Evolutionary conservation across 1,140 invertebrate species (phyloP).

Genomic region (Drosophila mojavensis): DNA sequence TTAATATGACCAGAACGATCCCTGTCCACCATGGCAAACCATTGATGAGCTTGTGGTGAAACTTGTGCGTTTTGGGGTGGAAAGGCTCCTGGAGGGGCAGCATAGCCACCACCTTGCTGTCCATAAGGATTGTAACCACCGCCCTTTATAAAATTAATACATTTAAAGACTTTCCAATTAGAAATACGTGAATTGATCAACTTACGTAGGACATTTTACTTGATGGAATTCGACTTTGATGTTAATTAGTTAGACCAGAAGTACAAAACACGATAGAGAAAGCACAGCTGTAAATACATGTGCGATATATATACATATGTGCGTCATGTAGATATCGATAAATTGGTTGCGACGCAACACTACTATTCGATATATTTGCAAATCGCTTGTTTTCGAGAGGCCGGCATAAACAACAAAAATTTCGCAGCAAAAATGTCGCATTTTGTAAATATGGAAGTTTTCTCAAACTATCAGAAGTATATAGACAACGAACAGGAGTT

Average conservation of each 20-base stretch:
- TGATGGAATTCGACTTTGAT: slow-evolving; percentile 20
- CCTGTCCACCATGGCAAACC: slow-evolving; percentile 92
- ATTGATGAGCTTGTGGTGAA: slow-evolving; percentile 89
- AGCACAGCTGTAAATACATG: slow-evolving; percentile 29
- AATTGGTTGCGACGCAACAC: not conserved
- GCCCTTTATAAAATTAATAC: slow-evolving; percentile 27
- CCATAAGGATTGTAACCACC: slow-evolving; percentile 77
- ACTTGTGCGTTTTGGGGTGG: slow-evolving; percentile 80
- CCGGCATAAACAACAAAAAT: slow-evolving; percentile 59
- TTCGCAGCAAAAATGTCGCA: slow-evolving; percentile 60
- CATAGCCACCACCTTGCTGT: slow-evolving; percentile 59
- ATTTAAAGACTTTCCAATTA: not conserved
- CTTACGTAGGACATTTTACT: slow-evolving; percentile 70
- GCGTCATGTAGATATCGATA: slow-evolving; percentile 17
- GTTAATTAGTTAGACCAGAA: slow-evolving; percentile 26
- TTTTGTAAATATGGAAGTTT: slow-evolving; percentile 85
- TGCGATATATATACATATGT: not conserved
- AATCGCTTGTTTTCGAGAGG: slow-evolving; percentile 6
- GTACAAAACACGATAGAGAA: slow-evolving; percentile 15
- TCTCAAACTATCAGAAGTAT: slow-evolving; percentile 87
- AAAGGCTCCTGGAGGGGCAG: slow-evolving; percentile 78
- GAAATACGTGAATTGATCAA: not conserved
- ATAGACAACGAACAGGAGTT: slow-evolving; percentile 87
- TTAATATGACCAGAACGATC: slow-evolving; percentile 93
- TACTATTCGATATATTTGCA: slow-evolving; percentile 17